Conservation (phyloP, 1,140 invertebrate genomes). For the Liolophura sinensis region DNA sequence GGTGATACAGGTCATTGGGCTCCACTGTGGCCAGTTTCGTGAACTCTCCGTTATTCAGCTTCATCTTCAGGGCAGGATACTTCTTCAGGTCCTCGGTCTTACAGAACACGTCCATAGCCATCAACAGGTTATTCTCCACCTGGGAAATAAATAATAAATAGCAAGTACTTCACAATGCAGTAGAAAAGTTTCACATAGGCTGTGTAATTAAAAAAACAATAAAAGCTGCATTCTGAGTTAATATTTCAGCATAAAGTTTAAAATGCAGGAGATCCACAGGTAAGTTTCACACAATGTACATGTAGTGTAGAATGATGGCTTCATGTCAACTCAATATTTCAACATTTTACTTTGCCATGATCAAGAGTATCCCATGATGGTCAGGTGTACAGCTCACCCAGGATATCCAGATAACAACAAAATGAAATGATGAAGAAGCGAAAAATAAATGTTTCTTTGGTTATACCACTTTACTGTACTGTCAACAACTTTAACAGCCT, state of each 20-base stretch:
- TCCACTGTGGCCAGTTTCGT: conserved; percentile 74
- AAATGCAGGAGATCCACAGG: too few species aligned
- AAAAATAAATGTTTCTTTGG: too few species aligned
- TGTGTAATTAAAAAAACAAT: background rate
- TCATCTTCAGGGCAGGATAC: conserved; percentile 67
- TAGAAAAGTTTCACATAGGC: conserved; percentile 10
- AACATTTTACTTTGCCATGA: too few species aligned
- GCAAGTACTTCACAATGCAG: background rate
- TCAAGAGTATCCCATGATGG: too few species aligned
- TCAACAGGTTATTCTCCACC: conserved; percentile 79
- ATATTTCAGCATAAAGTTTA: background rate
- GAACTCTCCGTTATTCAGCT: conserved; percentile 60
- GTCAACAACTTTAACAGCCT: background rate
- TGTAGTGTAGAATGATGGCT: too few species aligned
- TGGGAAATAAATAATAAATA: conserved; percentile 48
- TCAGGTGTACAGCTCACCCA: too few species aligned
- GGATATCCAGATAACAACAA: too few species aligned
- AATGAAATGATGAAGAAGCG: too few species aligned
- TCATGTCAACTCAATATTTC: too few species aligned
- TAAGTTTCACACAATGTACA: too few species aligned
- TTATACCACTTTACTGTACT: too few species aligned
- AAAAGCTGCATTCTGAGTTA: background rate
- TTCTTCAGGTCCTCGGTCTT: conserved; percentile 70
- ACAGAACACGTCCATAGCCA: conserved; percentile 75
- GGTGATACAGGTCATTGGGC: conserved; percentile 72